These are phyloP conservation scores for Agonopterix heracliana DNA, from an alignment of 2,888 invertebrate genomes.

Conservation along the genomic window DNA sequence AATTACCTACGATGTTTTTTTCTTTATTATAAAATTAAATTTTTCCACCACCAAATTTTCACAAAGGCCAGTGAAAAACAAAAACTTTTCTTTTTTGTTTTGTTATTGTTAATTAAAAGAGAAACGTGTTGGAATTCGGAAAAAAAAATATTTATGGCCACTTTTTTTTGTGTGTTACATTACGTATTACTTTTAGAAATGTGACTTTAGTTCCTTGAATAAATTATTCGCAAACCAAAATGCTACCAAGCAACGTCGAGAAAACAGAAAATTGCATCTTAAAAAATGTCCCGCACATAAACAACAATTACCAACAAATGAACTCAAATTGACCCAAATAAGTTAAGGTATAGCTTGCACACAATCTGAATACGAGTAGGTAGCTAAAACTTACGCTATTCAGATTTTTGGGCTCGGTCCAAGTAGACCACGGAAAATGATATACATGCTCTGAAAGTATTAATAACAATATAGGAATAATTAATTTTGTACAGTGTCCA, in stretches of 20 bases:
- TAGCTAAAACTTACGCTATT: constrained; percentile 30
- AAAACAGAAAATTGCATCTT: background rate
- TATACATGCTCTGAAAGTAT: constrained; percentile 38
- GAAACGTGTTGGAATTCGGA: too few species aligned
- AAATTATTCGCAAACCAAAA: too few species aligned
- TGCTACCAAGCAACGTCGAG: background rate
- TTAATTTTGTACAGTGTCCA: constrained; percentile 13
- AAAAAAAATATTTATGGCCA: too few species aligned
- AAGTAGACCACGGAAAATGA: constrained; percentile 31
- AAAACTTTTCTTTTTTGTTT: too few species aligned
- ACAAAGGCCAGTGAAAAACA: too few species aligned
- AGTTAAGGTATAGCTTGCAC: constrained; percentile 38
- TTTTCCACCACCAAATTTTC: too few species aligned
- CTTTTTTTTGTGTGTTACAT: too few species aligned
- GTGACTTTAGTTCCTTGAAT: too few species aligned
- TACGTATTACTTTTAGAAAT: too few species aligned
- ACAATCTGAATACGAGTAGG: background rate
- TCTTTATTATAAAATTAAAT: too few species aligned
- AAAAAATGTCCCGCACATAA: constrained; percentile 23
- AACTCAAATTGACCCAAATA: constrained; percentile 47
- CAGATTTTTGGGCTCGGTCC: constrained; percentile 45
- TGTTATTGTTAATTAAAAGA: too few species aligned
- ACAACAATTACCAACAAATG: constrained; percentile 28
- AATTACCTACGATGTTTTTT: too few species aligned
- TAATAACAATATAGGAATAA: constrained; percentile 25